Evolutionary conservation across 1,140 invertebrate species (phyloP).

Genomic region (Hypothenemus hampei): DNA sequence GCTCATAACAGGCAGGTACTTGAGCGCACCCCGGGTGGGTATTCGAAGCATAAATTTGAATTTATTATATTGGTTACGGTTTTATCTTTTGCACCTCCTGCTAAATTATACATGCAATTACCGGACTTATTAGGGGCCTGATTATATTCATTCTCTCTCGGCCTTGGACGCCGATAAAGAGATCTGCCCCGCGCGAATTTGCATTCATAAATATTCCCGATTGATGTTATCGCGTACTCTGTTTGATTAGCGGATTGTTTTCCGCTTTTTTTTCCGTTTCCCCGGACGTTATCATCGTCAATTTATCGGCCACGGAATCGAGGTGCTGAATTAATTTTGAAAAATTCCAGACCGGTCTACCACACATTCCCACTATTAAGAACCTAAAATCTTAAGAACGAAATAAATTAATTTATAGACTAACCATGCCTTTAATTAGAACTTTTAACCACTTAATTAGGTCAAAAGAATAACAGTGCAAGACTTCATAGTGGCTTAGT

Average conservation of each 20-base stretch:
- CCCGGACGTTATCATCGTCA: conserved; percentile 21
- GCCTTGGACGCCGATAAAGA: conserved; percentile 36
- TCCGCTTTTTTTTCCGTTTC: conserved; percentile 29
- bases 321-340: conserved; percentile 31
- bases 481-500: too few species aligned
- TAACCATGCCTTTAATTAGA: too few species aligned
- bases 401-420: too few species aligned
- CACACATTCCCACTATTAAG: too few species aligned
- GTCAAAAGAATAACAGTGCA: too few species aligned
- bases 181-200: conserved; percentile 32
- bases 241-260: conserved; percentile 40
- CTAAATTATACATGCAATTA: conserved; percentile 39
- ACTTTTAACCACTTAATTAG: too few species aligned
- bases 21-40: conserved; percentile 22
- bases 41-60: conserved; percentile 37
- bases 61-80: conserved; percentile 38
- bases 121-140: conserved; percentile 37
- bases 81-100: conserved; percentile 37
- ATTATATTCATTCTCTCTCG: conserved; percentile 37
- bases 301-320: conserved; percentile 24
- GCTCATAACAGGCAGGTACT: too few species aligned
- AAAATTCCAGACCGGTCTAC: too few species aligned
- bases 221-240: conserved; percentile 33
- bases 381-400: too few species aligned
- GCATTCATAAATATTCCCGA: conserved; percentile 39